These are phyloP conservation scores for Egretta garzetta DNA, from an alignment of 2,113 vertebrate genomes.

Conservation along the genomic window DNA sequence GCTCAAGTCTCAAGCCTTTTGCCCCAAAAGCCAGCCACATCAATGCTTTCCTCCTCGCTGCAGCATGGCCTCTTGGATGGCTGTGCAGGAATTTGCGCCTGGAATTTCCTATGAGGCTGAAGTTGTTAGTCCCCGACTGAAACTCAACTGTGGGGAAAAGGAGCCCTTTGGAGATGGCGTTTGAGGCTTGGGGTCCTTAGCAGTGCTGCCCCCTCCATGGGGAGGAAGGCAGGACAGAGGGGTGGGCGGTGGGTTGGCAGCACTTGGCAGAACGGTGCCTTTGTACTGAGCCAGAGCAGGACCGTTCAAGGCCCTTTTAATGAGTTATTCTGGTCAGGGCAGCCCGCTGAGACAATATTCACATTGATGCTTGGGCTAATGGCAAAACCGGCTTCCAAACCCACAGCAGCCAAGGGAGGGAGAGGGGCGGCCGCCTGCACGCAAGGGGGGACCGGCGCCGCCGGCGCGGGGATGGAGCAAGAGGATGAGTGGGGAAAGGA, in stretches of 20 bases:
- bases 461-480: neutral
- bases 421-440: neutral
- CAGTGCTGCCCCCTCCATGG: rapidly evolving
- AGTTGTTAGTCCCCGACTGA: neutral
- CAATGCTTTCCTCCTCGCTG: neutral
- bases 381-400: slow-evolving; percentile 52
- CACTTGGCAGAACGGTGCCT: neutral
- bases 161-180: neutral
- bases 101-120: neutral
- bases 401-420: neutral
- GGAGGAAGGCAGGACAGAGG: rapidly evolving
- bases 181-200: neutral
- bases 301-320: neutral
- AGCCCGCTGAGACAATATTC: slow-evolving; percentile 22
- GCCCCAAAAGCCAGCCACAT: neutral
- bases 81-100: neutral
- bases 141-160: neutral
- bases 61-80: rapidly evolving
- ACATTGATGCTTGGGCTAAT: slow-evolving; percentile 6
- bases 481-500: neutral
- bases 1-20: neutral
- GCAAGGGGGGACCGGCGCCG: neutral
- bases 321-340: slow-evolving; percentile 24
- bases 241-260: neutral
- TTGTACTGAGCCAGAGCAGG: neutral